Evolutionary conservation across 2,888 invertebrate genomes (phyloP), one percentile per base, ranked within the genome.

Genomic region (Ophion ellenae): DNA sequence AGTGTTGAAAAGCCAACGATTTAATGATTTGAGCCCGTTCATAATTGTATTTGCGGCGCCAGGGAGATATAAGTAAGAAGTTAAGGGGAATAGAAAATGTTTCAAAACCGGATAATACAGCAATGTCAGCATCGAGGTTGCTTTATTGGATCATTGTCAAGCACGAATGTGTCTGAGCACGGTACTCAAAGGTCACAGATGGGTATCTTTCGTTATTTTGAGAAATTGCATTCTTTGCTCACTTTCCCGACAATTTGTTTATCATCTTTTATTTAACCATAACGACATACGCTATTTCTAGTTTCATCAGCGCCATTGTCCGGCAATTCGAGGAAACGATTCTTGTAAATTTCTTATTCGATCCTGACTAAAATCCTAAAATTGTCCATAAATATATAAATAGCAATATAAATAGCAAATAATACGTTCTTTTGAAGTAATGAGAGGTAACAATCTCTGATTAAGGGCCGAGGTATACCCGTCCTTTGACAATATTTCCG

Each of bases 401-500:
- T 11, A 45, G 2, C 9, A 45, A 10, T 45, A 7, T 45, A 7
- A 45, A 45, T 11, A 11, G 20, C 20, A 61, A 61, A 61, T 9
- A 61, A 24, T 24, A 61, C 20, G 40, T 40, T 64, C 32, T 64
- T 32, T 47, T 5, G n/a, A 32, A n/a, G 28, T 28, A n/a, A 53
- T 9, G 64, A 32, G 75, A 76, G 32, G 45, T 63, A 17, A 47
- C 40, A 11, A 61, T 61, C 24, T 74, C 61, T 53, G 64, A 74
- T 57, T 64, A 57, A 74, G 67, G 77, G 79, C 85, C 74, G 66
- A 73, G 71, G 74, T 78, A 53, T 66, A 70, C 84, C 81, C 86
- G 85, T 83, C 86, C 87, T 83, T 79, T 75, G 87, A 87, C 87
- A 87, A 87, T 87, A 87, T 85, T 78, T 47, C 53, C n/a, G 61